Percentiles rank a stretch among this genome's conserved stretches.
Evolutionary conservation across 2,797 vertebrate species (phyloP).

Genomic region (Peromyscus aztecus): DNA sequence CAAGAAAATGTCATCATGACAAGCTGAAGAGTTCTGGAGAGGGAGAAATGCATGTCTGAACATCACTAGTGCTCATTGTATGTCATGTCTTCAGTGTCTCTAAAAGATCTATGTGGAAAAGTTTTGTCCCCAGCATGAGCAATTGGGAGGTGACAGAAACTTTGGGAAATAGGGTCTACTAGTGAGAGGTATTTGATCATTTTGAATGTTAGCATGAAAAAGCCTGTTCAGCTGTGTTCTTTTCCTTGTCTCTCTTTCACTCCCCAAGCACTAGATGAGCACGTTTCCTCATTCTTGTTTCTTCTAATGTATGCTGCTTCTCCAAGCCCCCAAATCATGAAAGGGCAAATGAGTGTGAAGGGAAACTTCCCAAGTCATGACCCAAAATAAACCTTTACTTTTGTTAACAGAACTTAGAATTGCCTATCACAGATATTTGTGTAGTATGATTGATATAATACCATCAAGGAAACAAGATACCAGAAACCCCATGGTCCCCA

Average conservation of each 20-base stretch:
- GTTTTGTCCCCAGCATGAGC: neutral
- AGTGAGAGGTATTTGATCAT: neutral
- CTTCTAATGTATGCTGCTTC: neutral
- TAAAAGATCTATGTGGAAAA: too few relatives aligned
- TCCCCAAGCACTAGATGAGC: neutral
- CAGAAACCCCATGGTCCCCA: neutral
- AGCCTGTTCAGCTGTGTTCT: neutral
- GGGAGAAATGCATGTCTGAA: neutral
- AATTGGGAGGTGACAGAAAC: neutral
- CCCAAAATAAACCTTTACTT: neutral
- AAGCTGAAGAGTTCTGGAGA: neutral
- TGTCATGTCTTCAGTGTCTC: neutral
- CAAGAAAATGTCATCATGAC: neutral
- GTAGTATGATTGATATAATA: neutral
- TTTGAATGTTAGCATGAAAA: too few relatives aligned
- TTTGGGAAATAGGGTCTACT: too few relatives aligned
- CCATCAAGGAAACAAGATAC: neutral
- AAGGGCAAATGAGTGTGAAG: neutral
- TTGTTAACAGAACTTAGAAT: neutral
- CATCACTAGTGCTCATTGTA: neutral
- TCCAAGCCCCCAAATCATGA: neutral
- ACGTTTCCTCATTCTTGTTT: neutral
- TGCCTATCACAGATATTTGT: neutral
- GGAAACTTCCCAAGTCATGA: neutral
- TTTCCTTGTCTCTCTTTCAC: neutral